Evolutionary conservation across 2,888 invertebrate species (phyloP).

Genomic region (Apotomis capreana): DNA sequence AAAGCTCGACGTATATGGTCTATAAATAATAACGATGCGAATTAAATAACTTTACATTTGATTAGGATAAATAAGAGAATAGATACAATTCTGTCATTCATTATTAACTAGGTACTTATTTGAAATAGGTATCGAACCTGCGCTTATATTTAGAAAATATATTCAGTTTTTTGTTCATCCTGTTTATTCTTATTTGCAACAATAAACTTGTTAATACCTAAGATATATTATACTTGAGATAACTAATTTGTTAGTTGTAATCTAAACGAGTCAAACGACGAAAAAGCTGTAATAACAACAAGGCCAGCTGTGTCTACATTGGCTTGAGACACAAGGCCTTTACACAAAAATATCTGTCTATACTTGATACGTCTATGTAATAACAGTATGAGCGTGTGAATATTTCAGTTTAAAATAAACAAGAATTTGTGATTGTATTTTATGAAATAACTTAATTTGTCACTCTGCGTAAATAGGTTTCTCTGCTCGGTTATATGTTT

Average conservation of each 20-base stretch:
- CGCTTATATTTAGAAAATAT: no score
- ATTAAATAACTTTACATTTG: background rate
- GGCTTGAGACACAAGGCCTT: background rate
- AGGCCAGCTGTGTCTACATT: constrained; percentile 2
- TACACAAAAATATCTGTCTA: background rate
- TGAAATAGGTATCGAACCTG: no score
- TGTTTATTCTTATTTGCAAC: no score
- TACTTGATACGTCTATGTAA: background rate
- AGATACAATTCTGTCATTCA: no score
- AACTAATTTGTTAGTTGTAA: background rate
- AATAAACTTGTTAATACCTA: no score
- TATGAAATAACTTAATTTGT: no score
- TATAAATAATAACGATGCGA: background rate
- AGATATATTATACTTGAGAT: no score
- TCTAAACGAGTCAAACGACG: background rate
- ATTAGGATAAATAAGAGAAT: no score
- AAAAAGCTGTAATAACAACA: background rate
- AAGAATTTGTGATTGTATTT: background rate
- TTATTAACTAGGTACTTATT: no score
- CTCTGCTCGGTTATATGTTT: no score
- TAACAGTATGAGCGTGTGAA: background rate
- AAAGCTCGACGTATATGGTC: background rate
- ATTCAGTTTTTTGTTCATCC: no score
- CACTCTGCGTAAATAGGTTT: no score
- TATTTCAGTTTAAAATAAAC: background rate